Base-by-base conservation (phyloP, 2,888 invertebrate species). In the Ariolimax columbianus region DNA sequence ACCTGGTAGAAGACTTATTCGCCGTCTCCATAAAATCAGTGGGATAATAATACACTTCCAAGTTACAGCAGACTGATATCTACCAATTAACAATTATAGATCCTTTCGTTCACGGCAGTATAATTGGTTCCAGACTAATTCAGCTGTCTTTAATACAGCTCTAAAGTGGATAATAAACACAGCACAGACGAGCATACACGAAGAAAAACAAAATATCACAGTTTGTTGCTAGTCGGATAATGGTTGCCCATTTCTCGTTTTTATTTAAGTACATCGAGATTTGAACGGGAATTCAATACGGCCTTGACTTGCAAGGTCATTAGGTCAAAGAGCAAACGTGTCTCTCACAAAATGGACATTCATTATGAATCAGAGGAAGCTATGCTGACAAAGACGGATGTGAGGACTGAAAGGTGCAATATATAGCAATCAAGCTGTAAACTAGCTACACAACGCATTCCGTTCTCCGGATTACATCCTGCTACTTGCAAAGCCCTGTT, bases 171-270 rank as follows among this genome's bases (percentile, higher is more conserved):
- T 33, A 66, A 75, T 1, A 51, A 47, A 9, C 1, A 33, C 9
- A 40, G 75, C 30, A 75, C 36, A 75, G 26, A 72, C 55, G 66
- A 51, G 75, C 38, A 82, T 82, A 79, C 51, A 84, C 77, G 51
- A 38, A 77, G 75, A 70, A 84, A 89, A 88, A 84, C 86, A 88
- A 85, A 88, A 86, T 84, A 87, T 87, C 77, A 82, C 85, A 86
- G 83, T 88, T 88, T 89, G 88, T 88, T 89, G 87, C 88, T 88
- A 88, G 86, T 86, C 83, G 86, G 78, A 83, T 86, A 89, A 89
- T 89, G 89, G 89, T 87, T 88, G 87, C 87, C 86, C 78, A 86
- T 63, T 83, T 88, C 89, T 89, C 89, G 89, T 86, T 88, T 86
- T 87, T 82, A 83, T 83, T 86, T 88, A 87, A 88, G 88, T 77